A percentile compares a stretch with the other conserved stretches of the same genome.
Conservation (phyloP, 2,888 invertebrate species). For the Agrilus biguttatus region DNA sequence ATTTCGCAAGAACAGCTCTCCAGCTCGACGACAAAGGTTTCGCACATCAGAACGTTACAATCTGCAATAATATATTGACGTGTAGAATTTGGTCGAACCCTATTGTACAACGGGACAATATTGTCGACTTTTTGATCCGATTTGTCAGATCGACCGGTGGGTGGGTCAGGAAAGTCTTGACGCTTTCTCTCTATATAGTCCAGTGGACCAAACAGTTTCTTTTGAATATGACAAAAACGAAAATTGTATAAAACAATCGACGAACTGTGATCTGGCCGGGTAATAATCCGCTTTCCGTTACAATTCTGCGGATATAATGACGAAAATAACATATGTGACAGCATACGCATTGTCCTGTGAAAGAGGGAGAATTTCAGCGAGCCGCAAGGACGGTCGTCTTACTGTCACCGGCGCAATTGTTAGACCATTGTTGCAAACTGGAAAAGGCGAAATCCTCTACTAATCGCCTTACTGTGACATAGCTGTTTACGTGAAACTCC, state of each 20-base stretch:
- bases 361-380: slow-evolving; percentile 19
- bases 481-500: too few relatives aligned
- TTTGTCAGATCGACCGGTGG: slow-evolving; percentile 34
- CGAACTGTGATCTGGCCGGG: slow-evolving; percentile 17
- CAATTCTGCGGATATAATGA: slow-evolving; percentile 29
- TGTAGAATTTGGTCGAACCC: slow-evolving; percentile 28
- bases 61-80: slow-evolving; percentile 20
- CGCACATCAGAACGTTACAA: too few relatives aligned
- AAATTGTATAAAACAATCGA: slow-evolving; percentile 6
- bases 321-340: slow-evolving; percentile 33
- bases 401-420: slow-evolving; percentile 32
- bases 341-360: slow-evolving; percentile 23
- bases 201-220: slow-evolving; percentile 14
- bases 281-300: slow-evolving; percentile 32
- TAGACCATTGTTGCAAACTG: slow-evolving; percentile 19
- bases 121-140: slow-evolving; percentile 38
- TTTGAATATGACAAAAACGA: slow-evolving; percentile 1
- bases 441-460: slow-evolving; percentile 24
- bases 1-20: too few relatives aligned
- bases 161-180: slow-evolving; percentile 29
- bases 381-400: slow-evolving; percentile 17
- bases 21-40: too few relatives aligned
- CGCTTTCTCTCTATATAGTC: slow-evolving; percentile 31
- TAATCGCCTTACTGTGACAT: slow-evolving; percentile 25
- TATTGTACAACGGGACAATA: slow-evolving; percentile 32